Evolutionary conservation across 2,113 vertebrate genomes (phyloP).

Genomic region (Ivindomyrus marchei): DNA sequence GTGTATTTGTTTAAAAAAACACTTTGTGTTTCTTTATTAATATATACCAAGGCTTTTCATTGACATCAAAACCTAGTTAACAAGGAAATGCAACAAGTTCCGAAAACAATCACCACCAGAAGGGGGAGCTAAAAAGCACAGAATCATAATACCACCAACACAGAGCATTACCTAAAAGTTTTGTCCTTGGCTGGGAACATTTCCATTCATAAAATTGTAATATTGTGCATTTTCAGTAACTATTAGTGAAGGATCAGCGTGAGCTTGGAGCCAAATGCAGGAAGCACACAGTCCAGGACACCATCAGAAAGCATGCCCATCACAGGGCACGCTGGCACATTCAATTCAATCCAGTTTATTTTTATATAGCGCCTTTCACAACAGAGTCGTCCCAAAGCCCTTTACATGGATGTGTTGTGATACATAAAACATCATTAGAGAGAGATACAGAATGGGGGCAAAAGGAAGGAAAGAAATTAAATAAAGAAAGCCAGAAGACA

Average conservation of each 20-base stretch:
- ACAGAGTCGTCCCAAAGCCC: too few relatives aligned
- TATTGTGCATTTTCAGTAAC: neutral
- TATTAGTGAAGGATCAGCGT: neutral
- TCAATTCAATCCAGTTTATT: neutral
- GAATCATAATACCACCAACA: neutral
- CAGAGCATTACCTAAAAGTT: neutral
- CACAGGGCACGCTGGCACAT: neutral
- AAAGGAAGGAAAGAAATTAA: too few relatives aligned
- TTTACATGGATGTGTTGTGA: too few relatives aligned
- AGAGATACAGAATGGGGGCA: too few relatives aligned
- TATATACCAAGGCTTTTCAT: neutral
- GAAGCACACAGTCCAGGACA: neutral
- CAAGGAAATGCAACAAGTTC: neutral
- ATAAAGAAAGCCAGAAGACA: too few relatives aligned
- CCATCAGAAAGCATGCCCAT: neutral
- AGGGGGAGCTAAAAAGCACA: neutral
- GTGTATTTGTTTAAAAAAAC: neutral
- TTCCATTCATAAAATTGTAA: neutral
- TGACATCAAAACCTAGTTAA: neutral
- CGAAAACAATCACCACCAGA: neutral
- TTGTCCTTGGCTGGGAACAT: neutral
- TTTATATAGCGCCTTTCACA: too few relatives aligned
- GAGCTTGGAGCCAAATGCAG: neutral
- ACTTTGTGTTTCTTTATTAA: neutral
- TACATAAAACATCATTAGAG: too few relatives aligned